Conservation (phyloP, 2,797 vertebrate genomes). For the Microctenopoma stevenorrisi region DNA sequence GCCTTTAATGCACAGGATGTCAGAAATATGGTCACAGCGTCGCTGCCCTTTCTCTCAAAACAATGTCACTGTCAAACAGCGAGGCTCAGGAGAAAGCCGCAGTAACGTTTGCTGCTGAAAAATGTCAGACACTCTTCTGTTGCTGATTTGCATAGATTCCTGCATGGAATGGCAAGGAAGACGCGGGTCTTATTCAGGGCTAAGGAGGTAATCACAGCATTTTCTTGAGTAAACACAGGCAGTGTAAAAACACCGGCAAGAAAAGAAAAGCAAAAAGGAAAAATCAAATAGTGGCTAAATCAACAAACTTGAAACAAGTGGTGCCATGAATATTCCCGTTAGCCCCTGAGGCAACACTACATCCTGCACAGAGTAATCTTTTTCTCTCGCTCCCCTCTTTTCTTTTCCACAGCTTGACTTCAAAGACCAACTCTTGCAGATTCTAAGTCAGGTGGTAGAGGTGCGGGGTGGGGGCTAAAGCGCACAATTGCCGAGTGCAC, state of each 20-base stretch:
- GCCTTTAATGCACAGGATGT: conserved; percentile 1
- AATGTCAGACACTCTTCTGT: conserved; percentile 4
- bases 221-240: conserved; percentile 71
- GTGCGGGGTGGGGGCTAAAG: conserved; percentile 19
- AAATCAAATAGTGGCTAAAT: conserved; percentile 80
- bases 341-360: conserved; percentile 58
- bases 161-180: neutral
- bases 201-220: conserved; percentile 63
- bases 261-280: conserved; percentile 59
- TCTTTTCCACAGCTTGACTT: conserved; percentile 63
- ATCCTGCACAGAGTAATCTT: conserved; percentile 47
- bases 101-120: conserved; percentile 16
- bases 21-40: neutral
- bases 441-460: conserved; percentile 65
- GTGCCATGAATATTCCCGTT: conserved; percentile 74
- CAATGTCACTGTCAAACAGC: neutral
- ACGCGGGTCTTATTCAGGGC: conserved; percentile 37
- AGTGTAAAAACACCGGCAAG: conserved; percentile 53
- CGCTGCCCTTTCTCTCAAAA: conserved; percentile 6
- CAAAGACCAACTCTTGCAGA: conserved; percentile 70
- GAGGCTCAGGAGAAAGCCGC: neutral
- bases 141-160: conserved; percentile 21
- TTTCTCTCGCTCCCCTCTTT: conserved; percentile 35
- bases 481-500: conserved; percentile 55
- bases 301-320: conserved; percentile 80